These are phyloP conservation scores for Drosophila kanapiae DNA, from an alignment of 1,140 invertebrate species.

Conservation along the genomic window DNA sequence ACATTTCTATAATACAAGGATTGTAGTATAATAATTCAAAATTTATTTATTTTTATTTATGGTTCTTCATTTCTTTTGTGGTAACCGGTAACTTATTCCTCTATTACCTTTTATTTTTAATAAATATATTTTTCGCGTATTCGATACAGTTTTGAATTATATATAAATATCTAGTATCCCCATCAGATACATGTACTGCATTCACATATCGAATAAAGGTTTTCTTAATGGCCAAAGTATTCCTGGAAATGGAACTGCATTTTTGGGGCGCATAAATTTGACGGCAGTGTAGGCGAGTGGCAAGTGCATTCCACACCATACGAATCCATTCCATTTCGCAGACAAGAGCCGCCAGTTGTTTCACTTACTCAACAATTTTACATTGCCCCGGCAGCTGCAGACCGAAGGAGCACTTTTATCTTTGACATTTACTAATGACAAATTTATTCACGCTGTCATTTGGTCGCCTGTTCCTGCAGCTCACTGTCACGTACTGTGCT, in stretches of 20 bases:
- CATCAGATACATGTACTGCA: too few relatives aligned
- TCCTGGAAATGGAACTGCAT: background rate
- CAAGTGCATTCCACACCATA: slow-evolving; percentile 62
- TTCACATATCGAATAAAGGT: background rate
- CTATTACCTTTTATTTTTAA: too few relatives aligned
- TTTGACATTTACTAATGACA: slow-evolving; percentile 83
- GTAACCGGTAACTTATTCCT: too few relatives aligned
- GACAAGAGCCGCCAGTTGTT: slow-evolving; percentile 68
- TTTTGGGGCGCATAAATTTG: slow-evolving; percentile 29
- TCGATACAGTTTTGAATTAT: too few relatives aligned
- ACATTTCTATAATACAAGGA: too few relatives aligned
- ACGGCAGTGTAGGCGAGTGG: slow-evolving; percentile 30
- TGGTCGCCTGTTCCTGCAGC: slow-evolving; percentile 57
- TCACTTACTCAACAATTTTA: slow-evolving; percentile 61
- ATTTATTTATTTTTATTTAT: background rate
- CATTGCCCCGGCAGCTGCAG: slow-evolving; percentile 54
- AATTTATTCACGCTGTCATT: slow-evolving; percentile 83
- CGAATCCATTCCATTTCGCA: slow-evolving; percentile 50
- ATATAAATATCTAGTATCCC: too few relatives aligned
- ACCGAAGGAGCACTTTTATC: slow-evolving; percentile 69
- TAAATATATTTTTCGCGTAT: too few relatives aligned
- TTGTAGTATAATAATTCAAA: background rate
- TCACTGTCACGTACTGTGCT: slow-evolving; percentile 47
- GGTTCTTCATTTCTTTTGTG: too few relatives aligned
- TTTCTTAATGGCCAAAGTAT: slow-evolving; percentile 1